A percentile compares a stretch with the other conserved stretches of the same genome.
Conservation (phyloP, 2,797 vertebrate genomes). For the Falco cherrug region DNA sequence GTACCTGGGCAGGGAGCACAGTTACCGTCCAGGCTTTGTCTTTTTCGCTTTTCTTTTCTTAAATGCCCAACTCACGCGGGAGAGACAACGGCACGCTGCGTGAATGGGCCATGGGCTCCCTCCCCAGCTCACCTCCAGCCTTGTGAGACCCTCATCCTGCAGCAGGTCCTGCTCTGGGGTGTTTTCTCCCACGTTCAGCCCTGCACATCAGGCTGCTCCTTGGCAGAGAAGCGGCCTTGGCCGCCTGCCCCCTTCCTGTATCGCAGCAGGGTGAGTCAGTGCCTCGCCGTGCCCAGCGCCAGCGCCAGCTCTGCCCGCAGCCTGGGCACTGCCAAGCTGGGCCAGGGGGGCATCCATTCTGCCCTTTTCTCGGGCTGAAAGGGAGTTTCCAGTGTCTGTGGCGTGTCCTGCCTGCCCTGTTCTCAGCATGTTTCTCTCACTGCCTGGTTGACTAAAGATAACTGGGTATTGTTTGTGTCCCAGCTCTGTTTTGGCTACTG, state of each 20-base stretch:
- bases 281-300: slow-evolving; percentile 13
- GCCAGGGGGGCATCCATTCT: neutral
- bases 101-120: neutral
- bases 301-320: neutral
- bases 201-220: neutral
- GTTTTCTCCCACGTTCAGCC: neutral
- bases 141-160: neutral
- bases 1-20: neutral
- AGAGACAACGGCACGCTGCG: neutral
- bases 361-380: neutral
- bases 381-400: slow-evolving; percentile 33
- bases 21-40: neutral
- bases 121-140: neutral
- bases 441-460: slow-evolving; percentile 3
- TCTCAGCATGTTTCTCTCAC: neutral
- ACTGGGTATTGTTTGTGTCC: neutral
- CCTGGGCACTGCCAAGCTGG: neutral
- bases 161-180: neutral
- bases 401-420: neutral
- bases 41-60: neutral
- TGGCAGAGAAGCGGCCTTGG: neutral
- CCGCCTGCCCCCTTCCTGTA: slow-evolving; percentile 21
- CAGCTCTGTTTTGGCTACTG: neutral
- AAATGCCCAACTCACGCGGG: neutral
- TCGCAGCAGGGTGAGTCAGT: slow-evolving; percentile 51